These are phyloP conservation scores for Meles meles DNA, from an alignment of 2,113 vertebrate genomes.

Conservation along the genomic window DNA sequence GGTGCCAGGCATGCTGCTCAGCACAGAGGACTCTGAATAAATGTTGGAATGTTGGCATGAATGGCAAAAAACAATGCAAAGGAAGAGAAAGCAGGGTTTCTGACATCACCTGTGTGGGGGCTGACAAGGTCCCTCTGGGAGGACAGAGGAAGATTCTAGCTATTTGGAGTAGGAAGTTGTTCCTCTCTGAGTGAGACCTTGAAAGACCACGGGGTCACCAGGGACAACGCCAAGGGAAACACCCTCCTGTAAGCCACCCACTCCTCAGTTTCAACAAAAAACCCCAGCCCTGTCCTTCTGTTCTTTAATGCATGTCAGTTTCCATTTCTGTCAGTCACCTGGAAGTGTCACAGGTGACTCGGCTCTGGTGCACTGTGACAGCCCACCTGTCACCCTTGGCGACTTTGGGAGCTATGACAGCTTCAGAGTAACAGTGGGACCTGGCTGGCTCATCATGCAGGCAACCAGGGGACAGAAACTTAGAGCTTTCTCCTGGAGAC, in stretches of 20 bases:
- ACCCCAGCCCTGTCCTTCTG: background rate
- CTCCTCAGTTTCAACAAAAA: background rate
- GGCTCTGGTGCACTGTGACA: background rate
- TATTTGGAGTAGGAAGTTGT: background rate
- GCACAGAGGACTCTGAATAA: background rate
- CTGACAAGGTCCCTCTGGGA: background rate
- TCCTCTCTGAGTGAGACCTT: background rate
- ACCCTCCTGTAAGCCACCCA: background rate
- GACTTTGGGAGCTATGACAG: constrained; percentile 54
- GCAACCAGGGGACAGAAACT: background rate
- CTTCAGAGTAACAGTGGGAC: background rate
- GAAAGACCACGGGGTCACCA: background rate
- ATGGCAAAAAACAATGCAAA: background rate
- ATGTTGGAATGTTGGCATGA: background rate
- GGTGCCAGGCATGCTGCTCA: background rate
- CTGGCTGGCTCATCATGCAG: background rate
- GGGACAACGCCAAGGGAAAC: background rate
- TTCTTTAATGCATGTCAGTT: background rate
- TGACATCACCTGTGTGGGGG: no score
- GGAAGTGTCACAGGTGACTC: constrained; percentile 45
- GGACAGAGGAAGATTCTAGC: background rate
- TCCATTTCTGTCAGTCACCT: constrained; percentile 25
- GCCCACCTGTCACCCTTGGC: constrained; percentile 56
- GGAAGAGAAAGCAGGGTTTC: no score
- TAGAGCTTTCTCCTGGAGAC: background rate